Evolutionary conservation across 1,140 invertebrate species (phyloP).

Genomic region (Epicauta chinensis): DNA sequence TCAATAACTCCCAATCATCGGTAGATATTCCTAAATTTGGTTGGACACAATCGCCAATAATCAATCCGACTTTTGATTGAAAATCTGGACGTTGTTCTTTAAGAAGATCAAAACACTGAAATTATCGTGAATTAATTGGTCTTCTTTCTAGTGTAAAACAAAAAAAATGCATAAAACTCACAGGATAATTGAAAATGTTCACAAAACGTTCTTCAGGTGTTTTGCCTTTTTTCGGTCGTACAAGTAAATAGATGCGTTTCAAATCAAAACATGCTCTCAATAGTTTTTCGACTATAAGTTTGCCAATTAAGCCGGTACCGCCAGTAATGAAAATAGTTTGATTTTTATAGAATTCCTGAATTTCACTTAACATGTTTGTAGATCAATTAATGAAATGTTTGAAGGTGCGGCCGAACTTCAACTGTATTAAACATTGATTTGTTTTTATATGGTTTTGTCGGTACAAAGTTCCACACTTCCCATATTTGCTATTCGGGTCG

Average conservation of each 20-base stretch:
- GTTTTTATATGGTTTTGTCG: no score
- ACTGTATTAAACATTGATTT: no score
- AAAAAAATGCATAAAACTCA: slow-evolving; percentile 37
- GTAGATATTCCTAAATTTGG: not conserved
- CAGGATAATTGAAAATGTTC: slow-evolving; percentile 56
- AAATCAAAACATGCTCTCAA: slow-evolving; percentile 48
- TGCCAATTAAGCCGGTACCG: slow-evolving; percentile 42
- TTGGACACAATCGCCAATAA: slow-evolving; percentile 3
- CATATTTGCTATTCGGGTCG: no score
- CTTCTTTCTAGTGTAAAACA: not conserved
- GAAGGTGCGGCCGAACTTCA: no score
- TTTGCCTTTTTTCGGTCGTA: slow-evolving; percentile 70
- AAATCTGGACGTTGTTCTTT: not conserved
- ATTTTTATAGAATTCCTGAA: slow-evolving; percentile 4
- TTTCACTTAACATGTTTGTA: not conserved
- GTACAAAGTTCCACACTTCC: no score
- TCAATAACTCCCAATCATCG: not conserved
- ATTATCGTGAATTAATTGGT: no score
- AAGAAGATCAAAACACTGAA: slow-evolving; percentile 26
- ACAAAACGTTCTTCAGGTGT: slow-evolving; percentile 54
- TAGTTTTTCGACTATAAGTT: slow-evolving; percentile 50
- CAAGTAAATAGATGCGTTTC: slow-evolving; percentile 66
- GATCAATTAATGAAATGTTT: no score
- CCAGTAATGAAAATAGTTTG: slow-evolving; percentile 7
- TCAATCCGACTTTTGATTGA: not conserved